These are phyloP conservation scores for Octopus bimaculoides DNA, from an alignment of 1,140 invertebrate species.

Conservation along the genomic window DNA sequence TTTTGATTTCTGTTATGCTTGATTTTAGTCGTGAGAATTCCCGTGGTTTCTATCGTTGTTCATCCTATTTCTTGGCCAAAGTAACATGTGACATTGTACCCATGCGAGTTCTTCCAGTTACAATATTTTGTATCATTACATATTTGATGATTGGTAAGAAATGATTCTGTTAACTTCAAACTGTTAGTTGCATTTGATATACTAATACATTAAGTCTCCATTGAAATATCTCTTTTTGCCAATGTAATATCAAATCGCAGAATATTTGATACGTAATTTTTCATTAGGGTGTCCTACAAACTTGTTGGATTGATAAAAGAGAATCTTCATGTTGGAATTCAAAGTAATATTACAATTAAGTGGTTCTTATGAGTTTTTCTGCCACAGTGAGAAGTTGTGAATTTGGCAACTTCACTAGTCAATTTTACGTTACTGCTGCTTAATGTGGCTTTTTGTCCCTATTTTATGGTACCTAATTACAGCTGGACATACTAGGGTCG, in stretches of 20 bases:
- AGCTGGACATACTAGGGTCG: too few species aligned
- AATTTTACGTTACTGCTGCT: too few species aligned
- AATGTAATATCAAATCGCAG: background rate
- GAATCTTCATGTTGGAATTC: background rate
- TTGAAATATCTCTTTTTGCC: background rate
- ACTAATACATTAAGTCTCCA: background rate
- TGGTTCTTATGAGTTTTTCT: too few species aligned
- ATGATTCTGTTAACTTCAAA: background rate
- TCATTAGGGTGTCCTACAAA: background rate
- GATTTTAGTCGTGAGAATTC: constrained; percentile 54
- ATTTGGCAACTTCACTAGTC: too few species aligned
- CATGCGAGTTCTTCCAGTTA: constrained; percentile 46
- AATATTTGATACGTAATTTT: background rate
- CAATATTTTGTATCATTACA: constrained; percentile 45
- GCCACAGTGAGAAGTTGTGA: too few species aligned
- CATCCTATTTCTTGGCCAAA: constrained; percentile 54
- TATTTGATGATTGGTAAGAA: constrained; percentile 56
- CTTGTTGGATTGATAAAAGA: background rate
- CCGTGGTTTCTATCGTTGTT: constrained; percentile 56
- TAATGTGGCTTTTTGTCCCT: too few species aligned
- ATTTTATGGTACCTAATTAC: too few species aligned
- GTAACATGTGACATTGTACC: constrained; percentile 55
- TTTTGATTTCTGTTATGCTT: too few species aligned
- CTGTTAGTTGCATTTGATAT: background rate
- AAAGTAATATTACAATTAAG: too few species aligned